Percentiles rank a stretch among this genome's conserved stretches.
These are phyloP conservation scores for Callipepla squamata DNA, from an alignment of 2,113 vertebrate species.

Conservation along the genomic window DNA sequence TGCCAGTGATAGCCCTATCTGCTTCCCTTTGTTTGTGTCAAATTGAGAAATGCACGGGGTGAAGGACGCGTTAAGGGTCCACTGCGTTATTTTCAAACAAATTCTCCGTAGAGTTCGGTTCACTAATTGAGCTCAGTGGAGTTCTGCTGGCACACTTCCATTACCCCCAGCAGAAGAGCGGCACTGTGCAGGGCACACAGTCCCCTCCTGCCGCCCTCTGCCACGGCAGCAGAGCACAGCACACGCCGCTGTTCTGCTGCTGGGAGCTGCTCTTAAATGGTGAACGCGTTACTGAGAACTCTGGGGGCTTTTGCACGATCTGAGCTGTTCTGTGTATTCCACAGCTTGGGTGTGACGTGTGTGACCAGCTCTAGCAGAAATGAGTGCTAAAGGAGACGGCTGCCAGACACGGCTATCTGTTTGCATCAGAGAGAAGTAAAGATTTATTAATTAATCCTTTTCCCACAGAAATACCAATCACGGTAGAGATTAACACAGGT, in stretches of 20 bases:
- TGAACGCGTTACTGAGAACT: background rate
- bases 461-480: background rate
- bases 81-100: background rate
- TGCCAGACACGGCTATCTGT: background rate
- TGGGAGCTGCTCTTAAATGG: background rate
- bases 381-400: background rate
- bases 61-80: background rate
- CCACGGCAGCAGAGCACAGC: background rate
- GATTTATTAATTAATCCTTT: slow-evolving; percentile 64
- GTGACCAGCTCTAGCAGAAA: background rate
- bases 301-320: rapidly evolving
- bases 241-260: background rate
- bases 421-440: slow-evolving; percentile 56
- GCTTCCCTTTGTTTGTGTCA: background rate
- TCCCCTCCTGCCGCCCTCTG: background rate
- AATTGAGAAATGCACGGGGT: background rate
- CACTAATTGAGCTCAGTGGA: rapidly evolving
- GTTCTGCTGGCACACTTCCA: rapidly evolving
- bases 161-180: too few species aligned
- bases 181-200: rapidly evolving
- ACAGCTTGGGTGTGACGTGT: background rate
- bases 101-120: background rate
- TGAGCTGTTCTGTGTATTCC: background rate
- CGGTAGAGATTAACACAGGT: background rate
- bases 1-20: rapidly evolving